Evolutionary conservation across 1,140 invertebrate species (phyloP).

Genomic region (Planococcus citri): DNA sequence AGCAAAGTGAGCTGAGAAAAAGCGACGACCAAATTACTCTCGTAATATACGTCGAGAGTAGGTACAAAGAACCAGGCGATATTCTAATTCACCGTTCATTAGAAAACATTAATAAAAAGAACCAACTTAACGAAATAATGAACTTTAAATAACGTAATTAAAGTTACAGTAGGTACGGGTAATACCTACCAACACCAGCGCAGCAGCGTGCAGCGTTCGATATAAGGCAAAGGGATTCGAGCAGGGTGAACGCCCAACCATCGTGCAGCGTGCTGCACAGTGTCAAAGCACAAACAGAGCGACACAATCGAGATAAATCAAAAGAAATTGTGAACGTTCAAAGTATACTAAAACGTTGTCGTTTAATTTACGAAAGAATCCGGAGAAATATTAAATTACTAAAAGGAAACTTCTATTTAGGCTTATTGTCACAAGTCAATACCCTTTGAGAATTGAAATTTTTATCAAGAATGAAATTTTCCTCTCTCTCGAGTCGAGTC

Average conservation of each 20-base stretch:
- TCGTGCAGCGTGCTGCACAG: too few relatives aligned
- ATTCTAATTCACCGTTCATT: not conserved
- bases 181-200: too few relatives aligned
- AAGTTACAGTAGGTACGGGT: not conserved
- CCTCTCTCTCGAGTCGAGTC: too few relatives aligned
- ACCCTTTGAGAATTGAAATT: not conserved
- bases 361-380: not conserved
- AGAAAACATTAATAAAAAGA: not conserved
- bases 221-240: too few relatives aligned
- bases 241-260: too few relatives aligned
- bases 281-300: too few relatives aligned
- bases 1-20: not conserved
- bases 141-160: slow-evolving; percentile 6
- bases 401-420: slow-evolving; percentile 7
- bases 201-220: too few relatives aligned
- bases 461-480: too few relatives aligned
- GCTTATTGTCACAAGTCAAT: not conserved
- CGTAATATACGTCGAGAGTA: too few relatives aligned
- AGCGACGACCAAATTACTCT: not conserved
- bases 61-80: not conserved
- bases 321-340: not conserved
- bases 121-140: not conserved
- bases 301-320: not conserved
- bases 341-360: not conserved
- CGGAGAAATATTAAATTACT: not conserved